Percentiles rank a stretch among this genome's conserved stretches.
phyloP scores from a whole-genome alignment of 2,888 invertebrate species.

The Sepiola atlantica region DNA sequence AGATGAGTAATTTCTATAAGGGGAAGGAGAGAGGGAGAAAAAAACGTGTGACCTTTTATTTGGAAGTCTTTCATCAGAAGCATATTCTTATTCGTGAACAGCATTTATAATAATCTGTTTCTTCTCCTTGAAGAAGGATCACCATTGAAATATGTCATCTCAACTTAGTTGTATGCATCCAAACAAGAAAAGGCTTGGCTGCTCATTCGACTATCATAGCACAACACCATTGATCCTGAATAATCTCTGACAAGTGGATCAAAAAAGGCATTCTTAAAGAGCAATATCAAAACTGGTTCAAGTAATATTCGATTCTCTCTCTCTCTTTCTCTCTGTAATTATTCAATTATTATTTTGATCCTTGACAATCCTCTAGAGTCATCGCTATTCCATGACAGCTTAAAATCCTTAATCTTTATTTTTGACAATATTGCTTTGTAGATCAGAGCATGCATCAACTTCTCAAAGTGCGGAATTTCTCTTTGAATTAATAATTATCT shows the following conservation, averaged over 20 bases:
- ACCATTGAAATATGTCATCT: constrained; percentile 15
- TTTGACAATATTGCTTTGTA: background rate
- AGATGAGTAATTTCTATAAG: too few relatives aligned
- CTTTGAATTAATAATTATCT: background rate
- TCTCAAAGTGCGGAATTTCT: background rate
- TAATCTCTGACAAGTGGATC: background rate
- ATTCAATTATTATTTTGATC: background rate
- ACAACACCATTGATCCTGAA: background rate
- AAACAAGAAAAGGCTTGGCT: background rate
- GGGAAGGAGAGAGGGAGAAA: too few relatives aligned
- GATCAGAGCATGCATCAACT: background rate
- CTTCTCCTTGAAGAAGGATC: background rate
- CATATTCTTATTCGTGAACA: background rate
- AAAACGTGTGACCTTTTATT: background rate
- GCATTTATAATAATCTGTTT: background rate
- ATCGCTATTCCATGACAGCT: background rate
- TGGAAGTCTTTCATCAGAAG: background rate
- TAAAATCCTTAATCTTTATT: background rate
- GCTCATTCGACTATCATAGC: background rate
- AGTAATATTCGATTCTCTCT: background rate
- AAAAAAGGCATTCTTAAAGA: background rate
- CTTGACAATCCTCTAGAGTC: background rate
- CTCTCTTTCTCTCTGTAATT: background rate
- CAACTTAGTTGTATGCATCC: background rate
- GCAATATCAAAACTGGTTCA: constrained; percentile 21